These are phyloP conservation scores for Ellobium chinense DNA, from an alignment of 2,888 invertebrate species.

Conservation along the genomic window DNA sequence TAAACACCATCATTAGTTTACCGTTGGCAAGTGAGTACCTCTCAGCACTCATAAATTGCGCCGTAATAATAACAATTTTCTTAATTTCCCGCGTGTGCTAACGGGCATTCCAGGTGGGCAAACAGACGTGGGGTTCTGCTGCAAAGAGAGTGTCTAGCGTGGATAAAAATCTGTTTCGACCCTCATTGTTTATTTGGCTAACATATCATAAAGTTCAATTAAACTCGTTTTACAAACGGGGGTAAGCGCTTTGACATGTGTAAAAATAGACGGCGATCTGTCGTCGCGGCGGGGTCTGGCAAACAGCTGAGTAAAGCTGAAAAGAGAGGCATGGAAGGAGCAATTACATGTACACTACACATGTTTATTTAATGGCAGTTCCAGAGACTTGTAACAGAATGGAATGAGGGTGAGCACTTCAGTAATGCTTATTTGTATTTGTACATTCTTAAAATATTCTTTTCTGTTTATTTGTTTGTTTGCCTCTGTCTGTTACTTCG, in stretches of 20 bases:
- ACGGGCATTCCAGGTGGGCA: slow-evolving; percentile 45
- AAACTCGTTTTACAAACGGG: slow-evolving; percentile 23
- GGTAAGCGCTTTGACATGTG: slow-evolving; percentile 28
- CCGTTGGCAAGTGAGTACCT: slow-evolving; percentile 9
- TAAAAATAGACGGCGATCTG: not conserved
- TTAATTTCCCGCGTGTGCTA: slow-evolving; percentile 45
- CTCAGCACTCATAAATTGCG: slow-evolving; percentile 49
- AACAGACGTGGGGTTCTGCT: slow-evolving; percentile 27
- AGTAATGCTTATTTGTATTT: too few relatives aligned
- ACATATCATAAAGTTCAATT: slow-evolving; percentile 36
- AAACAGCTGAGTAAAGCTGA: slow-evolving; percentile 8
- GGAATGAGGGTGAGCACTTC: too few relatives aligned
- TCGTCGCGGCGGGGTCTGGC: not conserved
- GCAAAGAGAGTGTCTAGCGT: slow-evolving; percentile 3
- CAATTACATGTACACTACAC: too few relatives aligned
- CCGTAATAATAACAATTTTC: slow-evolving; percentile 51
- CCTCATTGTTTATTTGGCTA: slow-evolving; percentile 39
- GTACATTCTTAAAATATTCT: too few relatives aligned
- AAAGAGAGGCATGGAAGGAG: not conserved
- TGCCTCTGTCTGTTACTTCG: too few relatives aligned
- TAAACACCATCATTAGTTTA: slow-evolving; percentile 26
- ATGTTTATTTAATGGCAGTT: slow-evolving; percentile 4
- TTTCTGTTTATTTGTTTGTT: too few relatives aligned
- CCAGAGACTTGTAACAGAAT: too few relatives aligned
- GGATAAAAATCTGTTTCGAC: slow-evolving; percentile 16